A percentile compares a stretch with the other conserved stretches of the same genome.
phyloP scores from a whole-genome alignment of 1,140 invertebrate genomes.

The Wiebesia pumilae region DNA sequence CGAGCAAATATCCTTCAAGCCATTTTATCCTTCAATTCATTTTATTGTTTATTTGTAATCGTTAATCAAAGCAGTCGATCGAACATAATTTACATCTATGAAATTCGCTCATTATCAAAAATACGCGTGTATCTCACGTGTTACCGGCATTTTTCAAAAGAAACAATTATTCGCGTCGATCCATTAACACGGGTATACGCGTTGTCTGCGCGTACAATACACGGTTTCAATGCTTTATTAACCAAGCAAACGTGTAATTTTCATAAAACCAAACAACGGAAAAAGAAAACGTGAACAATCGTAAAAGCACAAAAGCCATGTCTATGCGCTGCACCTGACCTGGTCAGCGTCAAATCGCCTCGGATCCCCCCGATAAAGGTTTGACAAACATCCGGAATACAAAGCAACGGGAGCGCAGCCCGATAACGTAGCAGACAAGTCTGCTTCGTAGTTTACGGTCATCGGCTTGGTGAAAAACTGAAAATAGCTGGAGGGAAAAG shows the following conservation, averaged over 20 bases:
- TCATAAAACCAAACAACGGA: not conserved
- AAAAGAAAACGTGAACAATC: not conserved
- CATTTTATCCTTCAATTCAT: too few relatives aligned
- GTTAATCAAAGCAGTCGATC: not conserved
- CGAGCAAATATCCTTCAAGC: too few relatives aligned
- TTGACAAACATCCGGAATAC: conserved; percentile 33
- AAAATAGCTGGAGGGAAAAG: not conserved
- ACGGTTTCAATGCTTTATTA: not conserved
- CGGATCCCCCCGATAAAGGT: conserved; percentile 13
- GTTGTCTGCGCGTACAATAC: not conserved
- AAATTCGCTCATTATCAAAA: not conserved
- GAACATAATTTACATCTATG: not conserved
- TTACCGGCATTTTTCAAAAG: not conserved
- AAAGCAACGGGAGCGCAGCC: not conserved
- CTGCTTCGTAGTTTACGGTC: too few relatives aligned
- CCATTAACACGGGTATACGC: not conserved
- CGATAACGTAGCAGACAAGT: not conserved
- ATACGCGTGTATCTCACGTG: too few relatives aligned
- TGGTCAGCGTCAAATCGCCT: conserved; percentile 1
- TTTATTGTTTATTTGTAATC: not conserved
- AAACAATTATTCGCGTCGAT: not conserved
- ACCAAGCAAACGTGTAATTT: conserved; percentile 19
- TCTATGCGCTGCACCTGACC: conserved; percentile 8
- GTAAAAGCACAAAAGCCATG: not conserved
- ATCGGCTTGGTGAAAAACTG: not conserved